Conservation (phyloP, 2,113 vertebrate species). For the Tetraodon nigroviridis region DNA sequence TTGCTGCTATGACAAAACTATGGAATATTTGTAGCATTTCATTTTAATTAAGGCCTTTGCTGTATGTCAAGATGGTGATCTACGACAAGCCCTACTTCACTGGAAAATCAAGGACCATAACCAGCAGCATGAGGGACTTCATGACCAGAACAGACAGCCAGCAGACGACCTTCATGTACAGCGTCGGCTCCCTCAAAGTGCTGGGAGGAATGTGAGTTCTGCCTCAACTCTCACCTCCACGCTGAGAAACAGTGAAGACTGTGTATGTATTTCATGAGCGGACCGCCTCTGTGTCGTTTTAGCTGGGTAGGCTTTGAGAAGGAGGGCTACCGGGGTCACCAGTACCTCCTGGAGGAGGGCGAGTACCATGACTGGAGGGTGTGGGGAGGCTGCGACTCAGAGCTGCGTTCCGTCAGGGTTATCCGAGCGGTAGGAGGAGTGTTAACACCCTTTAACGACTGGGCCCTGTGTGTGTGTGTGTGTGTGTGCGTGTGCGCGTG, state of each 20-base stretch:
- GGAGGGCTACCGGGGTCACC: slow-evolving; percentile 89
- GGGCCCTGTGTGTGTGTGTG: too few species aligned
- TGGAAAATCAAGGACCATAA: slow-evolving; percentile 81
- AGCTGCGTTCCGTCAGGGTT: slow-evolving; percentile 82
- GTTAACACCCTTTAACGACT: neutral
- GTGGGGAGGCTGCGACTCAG: slow-evolving; percentile 83
- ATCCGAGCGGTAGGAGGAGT: slow-evolving; percentile 82
- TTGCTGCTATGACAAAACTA: neutral
- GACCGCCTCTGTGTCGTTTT: neutral
- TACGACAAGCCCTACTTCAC: slow-evolving; percentile 81
- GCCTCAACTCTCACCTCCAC: neutral
- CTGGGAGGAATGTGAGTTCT: slow-evolving; percentile 87
- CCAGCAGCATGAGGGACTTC: slow-evolving; percentile 78
- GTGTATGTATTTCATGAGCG: too few species aligned
- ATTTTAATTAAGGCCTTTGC: too few species aligned
- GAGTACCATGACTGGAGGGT: slow-evolving; percentile 88
- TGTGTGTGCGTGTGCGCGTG: too few species aligned
- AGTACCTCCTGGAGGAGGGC: slow-evolving; percentile 95
- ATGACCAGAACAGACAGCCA: slow-evolving; percentile 65
- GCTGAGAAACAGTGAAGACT: neutral
- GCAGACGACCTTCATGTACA: slow-evolving; percentile 69
- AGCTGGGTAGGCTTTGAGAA: slow-evolving; percentile 97
- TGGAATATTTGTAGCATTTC: neutral
- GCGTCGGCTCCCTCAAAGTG: slow-evolving; percentile 80
- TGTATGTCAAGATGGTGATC: slow-evolving; percentile 75